Conservation (phyloP, 2,888 invertebrate genomes). For the Sycophila texana region DNA sequence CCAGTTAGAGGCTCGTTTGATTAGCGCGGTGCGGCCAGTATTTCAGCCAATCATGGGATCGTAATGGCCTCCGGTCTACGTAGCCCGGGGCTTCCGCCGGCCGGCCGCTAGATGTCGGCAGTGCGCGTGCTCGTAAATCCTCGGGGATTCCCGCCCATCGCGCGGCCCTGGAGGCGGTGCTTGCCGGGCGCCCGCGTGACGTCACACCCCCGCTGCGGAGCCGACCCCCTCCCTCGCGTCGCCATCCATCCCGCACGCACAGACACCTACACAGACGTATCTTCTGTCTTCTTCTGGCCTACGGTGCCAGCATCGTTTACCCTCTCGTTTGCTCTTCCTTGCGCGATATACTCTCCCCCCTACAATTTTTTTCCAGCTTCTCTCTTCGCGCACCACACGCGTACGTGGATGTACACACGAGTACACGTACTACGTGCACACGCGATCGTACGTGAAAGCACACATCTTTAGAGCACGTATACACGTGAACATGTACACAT, state of each 20-base stretch:
- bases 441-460: neutral
- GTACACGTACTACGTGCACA: neutral
- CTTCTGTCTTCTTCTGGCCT: conserved; percentile 7
- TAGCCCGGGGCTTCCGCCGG: conserved; percentile 65
- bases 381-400: neutral
- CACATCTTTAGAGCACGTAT: no score
- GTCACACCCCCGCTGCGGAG: conserved; percentile 65
- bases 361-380: neutral
- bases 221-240: conserved; percentile 17
- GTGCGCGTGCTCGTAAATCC: conserved; percentile 70
- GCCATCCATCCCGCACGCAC: conserved; percentile 38
- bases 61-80: conserved; percentile 79
- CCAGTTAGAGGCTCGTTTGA: conserved; percentile 69
- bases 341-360: conserved; percentile 7
- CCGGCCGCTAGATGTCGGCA: conserved; percentile 78
- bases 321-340: neutral
- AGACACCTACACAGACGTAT: conserved; percentile 67
- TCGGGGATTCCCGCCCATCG: conserved; percentile 79
- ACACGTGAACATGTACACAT: neutral
- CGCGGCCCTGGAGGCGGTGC: conserved; percentile 78
- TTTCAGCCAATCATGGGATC: conserved; percentile 78
- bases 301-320: neutral
- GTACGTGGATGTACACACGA: neutral
- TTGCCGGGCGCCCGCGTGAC: conserved; percentile 73
- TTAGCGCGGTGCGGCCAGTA: conserved; percentile 70